Percentiles rank a stretch among this genome's conserved stretches.
These are phyloP conservation scores for Chesias legatella DNA, from an alignment of 2,888 invertebrate genomes.

Conservation along the genomic window DNA sequence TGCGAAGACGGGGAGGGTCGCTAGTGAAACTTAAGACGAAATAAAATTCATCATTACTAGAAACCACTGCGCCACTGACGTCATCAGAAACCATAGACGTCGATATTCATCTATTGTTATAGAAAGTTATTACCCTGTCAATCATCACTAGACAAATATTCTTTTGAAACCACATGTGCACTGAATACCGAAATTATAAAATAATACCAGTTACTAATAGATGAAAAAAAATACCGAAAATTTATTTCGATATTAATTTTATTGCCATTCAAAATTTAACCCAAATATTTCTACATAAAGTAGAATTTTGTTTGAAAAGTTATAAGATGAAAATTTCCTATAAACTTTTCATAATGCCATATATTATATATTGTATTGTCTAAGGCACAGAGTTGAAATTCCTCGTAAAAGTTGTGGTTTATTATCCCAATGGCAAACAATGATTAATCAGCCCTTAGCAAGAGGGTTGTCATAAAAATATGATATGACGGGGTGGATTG, in stretches of 20 bases:
- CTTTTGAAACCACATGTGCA: conserved; percentile 17
- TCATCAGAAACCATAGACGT: too few relatives aligned
- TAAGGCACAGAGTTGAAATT: conserved; percentile 7
- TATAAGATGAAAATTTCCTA: too few relatives aligned
- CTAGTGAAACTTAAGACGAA: too few relatives aligned
- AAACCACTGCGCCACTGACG: too few relatives aligned
- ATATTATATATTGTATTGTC: too few relatives aligned
- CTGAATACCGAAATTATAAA: conserved; percentile 17
- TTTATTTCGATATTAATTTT: neutral
- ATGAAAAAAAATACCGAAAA: conserved; percentile 6
- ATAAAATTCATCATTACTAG: too few relatives aligned
- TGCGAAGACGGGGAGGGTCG: too few relatives aligned
- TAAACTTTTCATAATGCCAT: too few relatives aligned
- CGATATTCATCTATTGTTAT: too few relatives aligned
- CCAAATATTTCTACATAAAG: neutral
- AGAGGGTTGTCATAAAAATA: conserved; percentile 44
- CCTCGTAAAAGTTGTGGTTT: neutral
- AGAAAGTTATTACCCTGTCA: too few relatives aligned
- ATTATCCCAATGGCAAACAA: conserved; percentile 28
- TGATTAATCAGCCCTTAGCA: conserved; percentile 34
- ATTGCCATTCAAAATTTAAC: conserved; percentile 1
- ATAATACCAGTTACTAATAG: conserved; percentile 23
- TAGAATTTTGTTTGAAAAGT: too few relatives aligned
- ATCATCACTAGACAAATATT: conserved; percentile 9
- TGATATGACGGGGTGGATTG: conserved; percentile 36